These are phyloP conservation scores for Symphodus melops DNA, from an alignment of 2,113 vertebrate species.

Conservation along the genomic window DNA sequence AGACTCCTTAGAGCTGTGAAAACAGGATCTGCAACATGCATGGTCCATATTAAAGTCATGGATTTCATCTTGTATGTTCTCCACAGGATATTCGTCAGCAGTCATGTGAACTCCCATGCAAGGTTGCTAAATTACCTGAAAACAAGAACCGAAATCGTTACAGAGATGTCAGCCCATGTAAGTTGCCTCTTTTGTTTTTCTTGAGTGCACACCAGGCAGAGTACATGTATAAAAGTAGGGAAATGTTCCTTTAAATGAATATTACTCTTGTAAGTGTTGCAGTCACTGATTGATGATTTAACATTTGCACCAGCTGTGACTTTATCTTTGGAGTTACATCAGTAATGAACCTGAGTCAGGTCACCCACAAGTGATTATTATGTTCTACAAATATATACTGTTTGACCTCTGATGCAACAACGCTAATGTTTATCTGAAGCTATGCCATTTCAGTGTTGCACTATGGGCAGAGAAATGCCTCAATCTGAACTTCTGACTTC, in stretches of 20 bases:
- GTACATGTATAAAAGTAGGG: not conserved
- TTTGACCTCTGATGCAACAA: not conserved
- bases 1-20: not conserved
- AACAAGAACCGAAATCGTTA: constrained; percentile 98
- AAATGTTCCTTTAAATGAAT: not conserved
- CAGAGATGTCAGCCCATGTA: constrained; percentile 99
- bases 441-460: not conserved
- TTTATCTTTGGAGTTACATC: not conserved
- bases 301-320: not conserved
- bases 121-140: constrained; percentile 93
- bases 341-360: not conserved
- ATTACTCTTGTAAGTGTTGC: not conserved
- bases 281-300: constrained; percentile 13
- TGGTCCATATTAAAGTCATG: not conserved
- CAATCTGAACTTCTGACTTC: not conserved
- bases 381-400: not conserved
- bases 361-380: not conserved
- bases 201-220: not conserved
- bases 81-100: constrained; percentile 92
- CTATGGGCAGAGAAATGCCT: constrained; percentile 3
- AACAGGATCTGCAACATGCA: not conserved
- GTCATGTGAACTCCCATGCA: constrained; percentile 96
- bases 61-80: constrained; percentile 14
- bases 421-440: constrained; percentile 8
- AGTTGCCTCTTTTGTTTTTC: constrained; percentile 75